Conservation (phyloP, 2,888 invertebrate genomes). For the Bhutanitis thaidina region DNA sequence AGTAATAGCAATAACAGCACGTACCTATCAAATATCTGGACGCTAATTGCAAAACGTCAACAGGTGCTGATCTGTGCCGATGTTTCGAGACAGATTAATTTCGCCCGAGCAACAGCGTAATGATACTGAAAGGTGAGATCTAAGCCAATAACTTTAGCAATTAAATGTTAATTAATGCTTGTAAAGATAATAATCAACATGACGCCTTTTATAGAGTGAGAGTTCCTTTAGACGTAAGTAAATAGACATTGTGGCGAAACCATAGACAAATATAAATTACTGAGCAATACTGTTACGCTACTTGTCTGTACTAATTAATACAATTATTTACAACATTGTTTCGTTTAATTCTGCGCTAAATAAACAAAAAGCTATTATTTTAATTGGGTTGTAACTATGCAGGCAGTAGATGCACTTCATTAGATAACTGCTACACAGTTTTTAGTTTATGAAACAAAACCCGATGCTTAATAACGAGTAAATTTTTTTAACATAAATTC, state of each 20-base stretch:
- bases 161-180: slow-evolving; percentile 32
- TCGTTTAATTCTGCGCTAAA: too few species aligned
- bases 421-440: too few species aligned
- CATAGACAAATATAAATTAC: neutral
- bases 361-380: too few species aligned
- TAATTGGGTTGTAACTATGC: too few species aligned
- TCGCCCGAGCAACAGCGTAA: slow-evolving; percentile 25
- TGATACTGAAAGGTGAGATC: slow-evolving; percentile 28
- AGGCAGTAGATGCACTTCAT: too few species aligned
- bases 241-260: neutral
- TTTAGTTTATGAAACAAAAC: too few species aligned
- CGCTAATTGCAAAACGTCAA: slow-evolving; percentile 7
- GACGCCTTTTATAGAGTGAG: neutral
- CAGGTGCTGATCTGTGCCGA: slow-evolving; percentile 19
- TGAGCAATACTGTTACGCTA: neutral
- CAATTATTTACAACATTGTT: too few species aligned
- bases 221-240: neutral
- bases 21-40: slow-evolving; percentile 1
- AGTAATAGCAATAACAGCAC: too few species aligned
- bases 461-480: too few species aligned
- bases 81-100: slow-evolving; percentile 25
- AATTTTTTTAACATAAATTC: too few species aligned
- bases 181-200: slow-evolving; percentile 29
- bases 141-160: slow-evolving; percentile 31
- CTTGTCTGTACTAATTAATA: too few species aligned